Evolutionary conservation across 2,888 invertebrate species (phyloP), one percentile per base, ranked within the genome.

Genomic region (Mellilla xanthometata): DNA sequence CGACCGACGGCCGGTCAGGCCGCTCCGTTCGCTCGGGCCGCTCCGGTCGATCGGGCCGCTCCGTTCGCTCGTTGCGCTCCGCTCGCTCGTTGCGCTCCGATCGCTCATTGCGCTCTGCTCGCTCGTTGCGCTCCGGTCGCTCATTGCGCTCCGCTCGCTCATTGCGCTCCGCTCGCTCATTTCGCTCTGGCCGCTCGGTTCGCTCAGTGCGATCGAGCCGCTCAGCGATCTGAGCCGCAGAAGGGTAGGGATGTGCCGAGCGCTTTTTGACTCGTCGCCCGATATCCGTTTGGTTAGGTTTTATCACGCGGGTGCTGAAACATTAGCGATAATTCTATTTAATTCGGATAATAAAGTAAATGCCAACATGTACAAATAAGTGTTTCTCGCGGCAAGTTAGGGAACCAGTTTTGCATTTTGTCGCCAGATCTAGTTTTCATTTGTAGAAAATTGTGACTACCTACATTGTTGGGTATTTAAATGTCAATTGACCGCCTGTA

Each of bases 241-340:
- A 68, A 58, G 87, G 76, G 65, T 76, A 83, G 48, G 84, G 80
- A 68, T 87, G 82, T 51, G 81, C 70, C 49, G 79, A 65, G 45
- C 87, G 95, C 77, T 95, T 92, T 82, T 96, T 96, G 60, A 96
- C 95, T 79, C 95, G 95, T 60, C 96, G 92, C 48, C 97, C 96
- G 70, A 97, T 96, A 83, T 96, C 95, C 67, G 95, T 95, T 76
- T 95, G 95, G 86, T 95, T 96, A 62, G 95, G 95, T 86, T 97
- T 97, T 76, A 98, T 97, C 81, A 96, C 97, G 80, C 97, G 94
- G 70, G 97, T 96, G 91, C 97, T 96, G 90, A 39, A 91, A 91
- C 43, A 52, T 39, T 38, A 44, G 11, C n/a, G 26, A 2, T 29
- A 24, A 19, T 19, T 19, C 6, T 6, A 5, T 5, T 19, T 3